A percentile compares a stretch with the other conserved stretches of the same genome.
phyloP scores from a whole-genome alignment of 53 echinoderm and acorn worm species.

The Hippasteria phrygiana region DNA sequence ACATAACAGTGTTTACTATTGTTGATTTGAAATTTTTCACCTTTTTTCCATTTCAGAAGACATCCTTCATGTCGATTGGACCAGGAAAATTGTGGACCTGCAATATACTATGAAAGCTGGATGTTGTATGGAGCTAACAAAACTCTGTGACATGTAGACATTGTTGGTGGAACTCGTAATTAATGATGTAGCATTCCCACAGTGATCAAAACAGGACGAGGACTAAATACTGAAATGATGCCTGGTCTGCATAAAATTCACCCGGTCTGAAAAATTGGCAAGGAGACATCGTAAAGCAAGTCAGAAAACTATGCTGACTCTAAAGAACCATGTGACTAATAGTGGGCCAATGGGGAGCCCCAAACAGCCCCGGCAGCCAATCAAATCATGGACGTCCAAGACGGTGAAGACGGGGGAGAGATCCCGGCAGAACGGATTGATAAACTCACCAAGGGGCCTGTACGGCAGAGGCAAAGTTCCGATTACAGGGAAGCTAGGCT shows the following conservation, averaged over 20 bases:
- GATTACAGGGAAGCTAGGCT: constrained; percentile 79
- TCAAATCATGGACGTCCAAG: constrained; percentile 95
- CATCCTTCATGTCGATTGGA: too few relatives aligned
- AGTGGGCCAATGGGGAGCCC: constrained; percentile 67
- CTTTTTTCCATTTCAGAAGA: too few relatives aligned
- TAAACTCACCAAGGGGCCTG: constrained; percentile 84
- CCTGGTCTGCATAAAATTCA: too few relatives aligned
- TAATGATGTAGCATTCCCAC: background rate
- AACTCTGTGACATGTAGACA: too few relatives aligned
- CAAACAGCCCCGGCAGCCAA: constrained; percentile 86
- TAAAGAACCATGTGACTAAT: constrained; percentile 29
- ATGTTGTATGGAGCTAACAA: too few relatives aligned
- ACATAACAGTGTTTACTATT: too few relatives aligned
- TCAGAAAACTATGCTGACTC: constrained; percentile 33
- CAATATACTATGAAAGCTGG: too few relatives aligned
- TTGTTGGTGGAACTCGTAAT: too few relatives aligned
- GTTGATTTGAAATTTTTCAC: too few relatives aligned
- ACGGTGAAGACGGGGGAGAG: constrained; percentile 86
- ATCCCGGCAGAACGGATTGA: constrained; percentile 83
- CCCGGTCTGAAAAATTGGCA: too few relatives aligned
- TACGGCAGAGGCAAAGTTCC: constrained; percentile 79
- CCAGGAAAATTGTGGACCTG: too few relatives aligned
- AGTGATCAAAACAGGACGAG: constrained; percentile 7
- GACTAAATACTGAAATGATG: background rate
- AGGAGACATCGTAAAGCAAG: too few relatives aligned